Evolutionary conservation across 2,797 vertebrate genomes (phyloP), one percentile per base, ranked within the genome.

Genomic region (Adelosebastes latens): DNA sequence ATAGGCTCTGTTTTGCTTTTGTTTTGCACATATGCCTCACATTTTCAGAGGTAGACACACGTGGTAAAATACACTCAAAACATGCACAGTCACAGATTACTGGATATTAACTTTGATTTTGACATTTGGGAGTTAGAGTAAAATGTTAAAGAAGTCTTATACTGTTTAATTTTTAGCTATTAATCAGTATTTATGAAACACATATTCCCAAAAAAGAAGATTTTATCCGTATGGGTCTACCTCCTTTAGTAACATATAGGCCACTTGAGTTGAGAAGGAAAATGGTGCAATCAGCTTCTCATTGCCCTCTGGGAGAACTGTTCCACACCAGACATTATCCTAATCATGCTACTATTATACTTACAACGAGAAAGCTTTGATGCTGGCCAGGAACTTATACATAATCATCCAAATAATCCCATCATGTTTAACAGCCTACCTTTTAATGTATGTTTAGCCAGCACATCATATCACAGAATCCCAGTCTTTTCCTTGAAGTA

Each of bases 361-460:
- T 79, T 52, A 61, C 61, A 83, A 84, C 58, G 88, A 84, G 60
- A 89, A 82, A 39, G 70, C 75, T 83, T 85, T 80, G 62, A 39
- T 79, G 29, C 62, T 22, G 58, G 72, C 46, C 79, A 76, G 71
- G 75, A 85, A 80, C 7, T 68, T 58, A 46, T 69, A 56, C 24
- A 31, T 53, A 55, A 82, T 85, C 80, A 77, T 80, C 62, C 52
- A 72, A 81, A 72, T 79, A 53, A 86, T 74, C 69, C 77, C 66
- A 25, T 72, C 18, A 11, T 76, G 52, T 82, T 81, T 72, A 65
- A 82, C 56, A 81, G 64, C 36, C 58, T 34, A 24, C 55, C 46
- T 82, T 79, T 69, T 74, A 39, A 81, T 56, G 65, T 61, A 59
- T 36, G 55, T 66, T 69, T 60, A 49, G 46, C 71, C 59, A 58